phyloP scores from a whole-genome alignment of 2,888 invertebrate species.

The Limenitis camilla region DNA sequence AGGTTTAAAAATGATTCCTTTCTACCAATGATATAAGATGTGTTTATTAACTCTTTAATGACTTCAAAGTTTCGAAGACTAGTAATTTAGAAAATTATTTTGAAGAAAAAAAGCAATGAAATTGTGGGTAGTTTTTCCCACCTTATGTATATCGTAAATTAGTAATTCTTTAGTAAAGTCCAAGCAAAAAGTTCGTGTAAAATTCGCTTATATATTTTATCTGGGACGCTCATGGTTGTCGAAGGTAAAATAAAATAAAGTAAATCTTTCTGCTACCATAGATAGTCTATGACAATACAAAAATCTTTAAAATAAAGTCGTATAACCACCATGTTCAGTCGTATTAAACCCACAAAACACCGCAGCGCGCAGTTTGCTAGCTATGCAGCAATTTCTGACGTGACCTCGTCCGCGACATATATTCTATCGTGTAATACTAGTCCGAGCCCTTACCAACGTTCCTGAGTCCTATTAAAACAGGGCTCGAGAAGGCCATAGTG shows the following conservation, averaged over 20 bases:
- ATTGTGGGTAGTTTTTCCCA: too few relatives aligned
- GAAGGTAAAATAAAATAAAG: background rate
- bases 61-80: too few relatives aligned
- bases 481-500: constrained; percentile 8
- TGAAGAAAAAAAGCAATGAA: too few relatives aligned
- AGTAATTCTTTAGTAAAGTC: too few relatives aligned
- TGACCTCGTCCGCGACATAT: constrained; percentile 56
- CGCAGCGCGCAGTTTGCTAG: constrained; percentile 66
- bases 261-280: background rate
- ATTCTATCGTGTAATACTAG: constrained; percentile 36
- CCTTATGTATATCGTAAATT: too few relatives aligned
- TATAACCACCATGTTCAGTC: constrained; percentile 15
- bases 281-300: constrained; percentile 3
- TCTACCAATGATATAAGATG: too few relatives aligned
- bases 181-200: too few relatives aligned
- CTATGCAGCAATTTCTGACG: constrained; percentile 67
- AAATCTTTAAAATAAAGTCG: constrained; percentile 10
- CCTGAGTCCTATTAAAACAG: constrained; percentile 24
- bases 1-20: too few relatives aligned
- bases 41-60: too few relatives aligned
- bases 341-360: constrained; percentile 63
- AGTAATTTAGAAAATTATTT: too few relatives aligned
- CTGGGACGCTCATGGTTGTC: too few relatives aligned
- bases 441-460: constrained; percentile 37
- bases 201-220: too few relatives aligned